These are phyloP conservation scores for Trichopria drosophilae DNA, from an alignment of 2,888 invertebrate species.

Conservation along the genomic window DNA sequence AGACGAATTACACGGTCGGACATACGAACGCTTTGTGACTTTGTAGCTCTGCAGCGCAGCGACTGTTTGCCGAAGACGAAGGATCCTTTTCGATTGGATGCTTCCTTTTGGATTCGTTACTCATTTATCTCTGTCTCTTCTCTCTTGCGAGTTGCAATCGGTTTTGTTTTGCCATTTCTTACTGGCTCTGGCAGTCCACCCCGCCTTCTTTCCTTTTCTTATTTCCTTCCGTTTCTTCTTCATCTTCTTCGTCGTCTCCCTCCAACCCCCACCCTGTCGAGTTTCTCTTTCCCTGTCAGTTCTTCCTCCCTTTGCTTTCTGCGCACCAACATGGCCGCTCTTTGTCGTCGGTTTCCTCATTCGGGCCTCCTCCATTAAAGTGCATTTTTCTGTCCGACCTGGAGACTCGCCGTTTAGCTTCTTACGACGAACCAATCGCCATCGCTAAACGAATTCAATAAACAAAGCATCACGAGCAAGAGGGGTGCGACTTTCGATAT, in stretches of 20 bases:
- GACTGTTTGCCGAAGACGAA: too few species aligned
- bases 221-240: constrained; percentile 1
- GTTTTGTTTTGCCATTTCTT: constrained; percentile 15
- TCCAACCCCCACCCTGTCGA: constrained; percentile 1
- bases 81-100: constrained; percentile 8
- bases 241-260: neutral
- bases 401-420: constrained; percentile 17
- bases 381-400: neutral
- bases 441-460: too few species aligned
- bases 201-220: constrained; percentile 9
- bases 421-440: too few species aligned
- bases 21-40: too few species aligned
- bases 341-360: neutral
- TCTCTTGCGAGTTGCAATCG: neutral
- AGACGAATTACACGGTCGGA: too few species aligned
- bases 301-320: neutral
- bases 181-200: constrained; percentile 7
- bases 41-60: too few species aligned
- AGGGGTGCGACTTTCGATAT: too few species aligned
- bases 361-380: neutral
- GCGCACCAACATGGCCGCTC: neutral
- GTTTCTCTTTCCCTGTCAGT: neutral
- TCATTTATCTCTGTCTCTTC: constrained; percentile 17
- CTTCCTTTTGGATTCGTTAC: constrained; percentile 17
- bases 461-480: too few species aligned